Evolutionary conservation across 1,140 invertebrate genomes (phyloP), one percentile per base, ranked within the genome.

Genomic region (Cylas formicarius): DNA sequence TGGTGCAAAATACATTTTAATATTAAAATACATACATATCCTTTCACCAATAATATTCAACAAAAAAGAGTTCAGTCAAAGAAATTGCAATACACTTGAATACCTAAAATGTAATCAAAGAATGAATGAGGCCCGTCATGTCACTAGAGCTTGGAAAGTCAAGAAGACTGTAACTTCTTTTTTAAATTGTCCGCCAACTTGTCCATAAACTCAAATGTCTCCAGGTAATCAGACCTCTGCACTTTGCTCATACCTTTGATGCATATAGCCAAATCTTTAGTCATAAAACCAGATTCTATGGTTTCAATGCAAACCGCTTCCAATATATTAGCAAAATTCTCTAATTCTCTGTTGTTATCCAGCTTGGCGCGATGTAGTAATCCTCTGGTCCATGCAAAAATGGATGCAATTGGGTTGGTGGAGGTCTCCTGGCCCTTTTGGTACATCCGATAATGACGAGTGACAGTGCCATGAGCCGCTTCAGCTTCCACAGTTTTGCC

Each of bases 191-290:
- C 89, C 33, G 90, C 92, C 32, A 99, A 65, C 63, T 96, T 97
- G 63, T 97, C 79, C 69, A 99, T 80, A 63, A 99, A 99, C 61
- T 93, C 92, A 66, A 98, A 97, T 0, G 95, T 99, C 71, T 97
- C 93, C 58, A 94, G 72, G 65, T 98, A 99, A 70, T 98, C 94
- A 19, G 72, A 66, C 47, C 87, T 75, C 44, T 80, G 72, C 0
- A 98, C 86, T 58, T 83, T 83, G 40, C 71, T 80, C 73, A 86
- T 81, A 46, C 93, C 92, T 68, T 98, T 96, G 50, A 97, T 91
- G 65, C 95, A 98, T 67, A 97, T 94, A 22, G 95, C 95, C 57
- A 98, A 75, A 78, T 99, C 95, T 67, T 99, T 99, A n/a, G 95
- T 99, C 92, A 99, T 97, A 33, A 75, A 71, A 13, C 93, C 95